phyloP scores from a whole-genome alignment of 2,113 vertebrate species.

The Anolis sagrei region DNA sequence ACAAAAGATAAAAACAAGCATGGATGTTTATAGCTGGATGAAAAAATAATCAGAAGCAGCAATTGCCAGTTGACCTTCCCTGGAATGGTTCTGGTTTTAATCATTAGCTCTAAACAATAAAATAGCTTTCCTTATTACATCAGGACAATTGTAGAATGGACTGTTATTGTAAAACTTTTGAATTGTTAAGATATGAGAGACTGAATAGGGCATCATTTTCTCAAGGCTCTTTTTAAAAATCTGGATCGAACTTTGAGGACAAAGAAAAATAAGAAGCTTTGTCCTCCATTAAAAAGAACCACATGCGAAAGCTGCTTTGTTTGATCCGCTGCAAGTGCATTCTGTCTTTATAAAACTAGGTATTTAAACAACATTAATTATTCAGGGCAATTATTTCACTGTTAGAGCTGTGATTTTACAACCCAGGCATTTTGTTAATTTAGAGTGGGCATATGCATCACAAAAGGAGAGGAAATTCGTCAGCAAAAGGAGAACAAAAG shows the following conservation, averaged over 20 bases:
- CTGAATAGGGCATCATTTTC: neutral
- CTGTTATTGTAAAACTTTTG: neutral
- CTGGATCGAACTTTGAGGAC: neutral
- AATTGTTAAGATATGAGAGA: neutral
- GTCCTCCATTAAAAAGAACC: neutral
- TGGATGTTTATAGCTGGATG: neutral
- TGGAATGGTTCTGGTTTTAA: conserved; percentile 3
- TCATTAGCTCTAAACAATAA: neutral
- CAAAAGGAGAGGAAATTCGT: too few species aligned
- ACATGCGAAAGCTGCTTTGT: neutral
- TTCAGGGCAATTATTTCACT: neutral
- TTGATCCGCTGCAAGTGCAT: neutral
- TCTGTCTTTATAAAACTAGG: neutral
- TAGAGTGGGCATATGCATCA: too few species aligned
- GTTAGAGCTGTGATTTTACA: neutral
- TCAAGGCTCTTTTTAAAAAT: neutral
- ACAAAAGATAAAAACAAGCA: neutral
- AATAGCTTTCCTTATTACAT: conserved; percentile 3
- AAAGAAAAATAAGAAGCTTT: neutral
- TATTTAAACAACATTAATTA: neutral
- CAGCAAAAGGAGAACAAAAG: too few species aligned
- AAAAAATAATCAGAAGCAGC: conserved; percentile 5
- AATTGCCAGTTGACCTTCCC: conserved; percentile 4
- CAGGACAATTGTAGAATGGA: neutral
- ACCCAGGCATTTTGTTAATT: too few species aligned